phyloP scores from a whole-genome alignment of 1,140 invertebrate genomes.

The Drosophila erecta region DNA sequence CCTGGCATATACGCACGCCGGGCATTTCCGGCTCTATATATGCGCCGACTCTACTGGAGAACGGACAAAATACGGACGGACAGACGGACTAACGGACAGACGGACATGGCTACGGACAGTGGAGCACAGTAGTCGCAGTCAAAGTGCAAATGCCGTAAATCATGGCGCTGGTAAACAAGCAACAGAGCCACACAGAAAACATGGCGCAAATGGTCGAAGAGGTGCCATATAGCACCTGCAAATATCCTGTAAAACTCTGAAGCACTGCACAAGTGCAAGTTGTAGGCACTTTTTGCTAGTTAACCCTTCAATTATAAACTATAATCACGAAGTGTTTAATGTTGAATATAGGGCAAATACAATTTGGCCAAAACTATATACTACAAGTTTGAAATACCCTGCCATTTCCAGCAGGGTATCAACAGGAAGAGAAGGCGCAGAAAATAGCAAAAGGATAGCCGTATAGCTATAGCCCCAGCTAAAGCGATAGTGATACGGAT shows the following conservation, averaged over 20 bases:
- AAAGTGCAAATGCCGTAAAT: constrained; percentile 77
- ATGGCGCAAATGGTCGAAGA: not conserved
- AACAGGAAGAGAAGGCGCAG: not conserved
- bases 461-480: constrained; percentile 22
- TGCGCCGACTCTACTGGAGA: constrained; percentile 11
- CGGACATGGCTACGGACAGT: constrained; percentile 16
- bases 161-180: constrained; percentile 72
- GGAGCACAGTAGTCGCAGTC: constrained; percentile 36
- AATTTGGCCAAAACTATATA: no score
- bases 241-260: constrained; percentile 6
- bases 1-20: constrained; percentile 56
- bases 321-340: no score
- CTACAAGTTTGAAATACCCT: not conserved
- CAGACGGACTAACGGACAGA: not conserved
- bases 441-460: constrained; percentile 9
- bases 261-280: not conserved
- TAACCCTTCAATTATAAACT: no score
- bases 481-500: constrained; percentile 32
- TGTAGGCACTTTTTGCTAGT: not conserved
- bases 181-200: constrained; percentile 15
- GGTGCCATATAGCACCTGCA: constrained; percentile 1
- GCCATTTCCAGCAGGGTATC: not conserved
- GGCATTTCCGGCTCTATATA: constrained; percentile 54
- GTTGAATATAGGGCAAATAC: no score
- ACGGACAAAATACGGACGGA: constrained; percentile 30